A percentile compares a stretch with the other conserved stretches of the same genome.
Conservation (phyloP, 2,797 vertebrate genomes). For the Acropternis orthonyx region DNA sequence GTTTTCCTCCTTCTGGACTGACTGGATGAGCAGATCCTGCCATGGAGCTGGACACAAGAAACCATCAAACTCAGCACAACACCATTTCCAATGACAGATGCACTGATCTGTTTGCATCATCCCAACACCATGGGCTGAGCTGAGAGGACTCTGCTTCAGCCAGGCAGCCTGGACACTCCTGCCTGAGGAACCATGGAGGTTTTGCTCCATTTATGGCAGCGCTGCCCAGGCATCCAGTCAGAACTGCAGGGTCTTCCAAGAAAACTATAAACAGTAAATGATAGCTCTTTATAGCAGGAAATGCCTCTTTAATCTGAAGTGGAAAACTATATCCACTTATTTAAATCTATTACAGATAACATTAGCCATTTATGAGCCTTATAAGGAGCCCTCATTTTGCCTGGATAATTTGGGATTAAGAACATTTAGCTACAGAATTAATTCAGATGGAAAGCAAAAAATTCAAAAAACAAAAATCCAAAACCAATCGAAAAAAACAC, state of each 20-base stretch:
- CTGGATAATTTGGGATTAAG: background rate
- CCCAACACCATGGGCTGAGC: accelerated
- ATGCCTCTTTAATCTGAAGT: slow-evolving; percentile 47
- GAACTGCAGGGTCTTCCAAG: background rate
- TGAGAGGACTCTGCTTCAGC: background rate
- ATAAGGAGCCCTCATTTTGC: background rate
- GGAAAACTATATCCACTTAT: background rate
- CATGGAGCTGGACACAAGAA: background rate
- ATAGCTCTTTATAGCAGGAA: slow-evolving; percentile 35
- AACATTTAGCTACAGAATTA: background rate
- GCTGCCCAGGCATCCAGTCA: background rate
- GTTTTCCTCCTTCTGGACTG: background rate
- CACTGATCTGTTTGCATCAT: background rate
- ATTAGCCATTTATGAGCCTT: background rate
- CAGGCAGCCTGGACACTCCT: background rate
- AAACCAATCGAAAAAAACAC: background rate
- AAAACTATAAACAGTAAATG: slow-evolving; percentile 8
- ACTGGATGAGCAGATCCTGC: background rate
- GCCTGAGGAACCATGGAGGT: background rate
- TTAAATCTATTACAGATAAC: background rate
- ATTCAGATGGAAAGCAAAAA: background rate
- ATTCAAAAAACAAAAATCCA: background rate
- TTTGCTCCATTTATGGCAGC: background rate
- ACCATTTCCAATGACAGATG: background rate
- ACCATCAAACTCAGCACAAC: background rate